Percentiles rank a stretch among this genome's conserved stretches.
Evolutionary conservation across 2,113 vertebrate species (phyloP).

Genomic region (Xiphorhynchus elegans): DNA sequence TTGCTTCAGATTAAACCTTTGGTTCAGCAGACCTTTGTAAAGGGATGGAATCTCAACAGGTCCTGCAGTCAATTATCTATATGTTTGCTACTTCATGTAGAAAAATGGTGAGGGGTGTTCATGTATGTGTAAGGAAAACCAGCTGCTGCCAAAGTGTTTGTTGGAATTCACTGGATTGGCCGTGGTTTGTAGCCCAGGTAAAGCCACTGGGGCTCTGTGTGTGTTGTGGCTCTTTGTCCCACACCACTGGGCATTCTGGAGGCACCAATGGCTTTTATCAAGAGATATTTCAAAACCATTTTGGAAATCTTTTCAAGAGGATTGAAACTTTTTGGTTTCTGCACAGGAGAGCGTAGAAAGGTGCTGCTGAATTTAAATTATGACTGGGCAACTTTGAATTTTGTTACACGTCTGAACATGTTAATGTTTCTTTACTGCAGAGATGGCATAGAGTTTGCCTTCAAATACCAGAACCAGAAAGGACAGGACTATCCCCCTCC

Average conservation of each 20-base stretch:
- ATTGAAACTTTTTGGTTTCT: not conserved
- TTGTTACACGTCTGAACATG: not conserved
- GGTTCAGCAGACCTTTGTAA: not conserved
- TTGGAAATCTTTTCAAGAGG: not conserved
- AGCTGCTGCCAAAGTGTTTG: not conserved
- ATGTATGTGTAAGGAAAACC: not conserved
- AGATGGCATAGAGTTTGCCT: constrained; percentile 98
- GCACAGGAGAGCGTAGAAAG: not conserved
- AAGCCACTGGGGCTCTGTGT: not conserved
- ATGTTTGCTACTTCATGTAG: not conserved
- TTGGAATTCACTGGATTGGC: not conserved
- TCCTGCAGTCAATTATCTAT: accelerated
- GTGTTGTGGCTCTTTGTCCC: not conserved
- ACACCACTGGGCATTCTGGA: not conserved
- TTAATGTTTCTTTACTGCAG: constrained; percentile 66
- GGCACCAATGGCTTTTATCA: not conserved
- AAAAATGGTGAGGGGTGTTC: not conserved
- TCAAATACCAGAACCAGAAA: constrained; percentile 97
- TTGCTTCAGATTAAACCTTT: not conserved
- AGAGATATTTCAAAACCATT: not conserved
- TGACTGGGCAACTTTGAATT: not conserved
- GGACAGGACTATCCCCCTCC: constrained; percentile 93
- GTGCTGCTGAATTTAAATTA: not conserved
- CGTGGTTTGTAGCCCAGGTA: not conserved
- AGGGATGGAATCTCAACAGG: not conserved